phyloP scores from a whole-genome alignment of 2,797 vertebrate genomes.

The Bradypodion ventrale region DNA sequence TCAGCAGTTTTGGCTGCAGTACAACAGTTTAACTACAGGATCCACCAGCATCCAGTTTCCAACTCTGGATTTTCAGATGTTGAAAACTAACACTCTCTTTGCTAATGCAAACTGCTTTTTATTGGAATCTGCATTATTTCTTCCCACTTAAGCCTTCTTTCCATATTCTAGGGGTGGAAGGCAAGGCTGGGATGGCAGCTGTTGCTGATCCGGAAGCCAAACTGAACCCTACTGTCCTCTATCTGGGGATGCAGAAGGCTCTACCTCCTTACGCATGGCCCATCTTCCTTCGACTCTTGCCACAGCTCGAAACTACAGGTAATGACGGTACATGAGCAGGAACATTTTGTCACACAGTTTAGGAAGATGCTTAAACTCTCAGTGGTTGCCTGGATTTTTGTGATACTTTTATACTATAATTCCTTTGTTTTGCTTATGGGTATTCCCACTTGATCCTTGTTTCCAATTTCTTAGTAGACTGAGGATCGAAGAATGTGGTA shows the following conservation, averaged over 20 bases:
- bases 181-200: conserved; percentile 90
- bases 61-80: background rate
- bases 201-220: conserved; percentile 74
- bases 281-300: conserved; percentile 85
- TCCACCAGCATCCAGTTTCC: background rate
- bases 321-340: background rate
- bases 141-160: background rate
- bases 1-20: too few species aligned
- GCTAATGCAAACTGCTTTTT: background rate
- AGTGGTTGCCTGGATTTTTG: background rate
- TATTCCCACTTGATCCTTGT: background rate
- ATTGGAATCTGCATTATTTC: background rate
- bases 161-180: conserved; percentile 81
- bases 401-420: background rate
- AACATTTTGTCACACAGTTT: background rate
- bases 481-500: too few species aligned
- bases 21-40: too few species aligned
- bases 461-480: background rate
- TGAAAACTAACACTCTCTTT: background rate
- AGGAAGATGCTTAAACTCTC: background rate
- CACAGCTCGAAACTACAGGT: conserved; percentile 89
- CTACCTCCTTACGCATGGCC: conserved; percentile 87
- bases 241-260: conserved; percentile 78
- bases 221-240: conserved; percentile 78
- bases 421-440: background rate